Evolutionary conservation across 2,113 vertebrate genomes (phyloP), one percentile per base, ranked within the genome.

Genomic region (Sinocyclocheilus anshuiensis): DNA sequence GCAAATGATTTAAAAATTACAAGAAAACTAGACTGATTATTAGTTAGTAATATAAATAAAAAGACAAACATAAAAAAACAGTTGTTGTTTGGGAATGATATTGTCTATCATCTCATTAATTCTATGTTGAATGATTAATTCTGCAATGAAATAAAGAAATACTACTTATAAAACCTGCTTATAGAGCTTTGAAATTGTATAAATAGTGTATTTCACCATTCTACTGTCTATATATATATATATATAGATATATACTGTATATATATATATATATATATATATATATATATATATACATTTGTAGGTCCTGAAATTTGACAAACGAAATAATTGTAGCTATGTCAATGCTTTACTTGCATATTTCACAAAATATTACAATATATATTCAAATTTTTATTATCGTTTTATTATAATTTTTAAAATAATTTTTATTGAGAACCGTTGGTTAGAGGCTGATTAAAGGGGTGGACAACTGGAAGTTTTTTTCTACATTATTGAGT

Each of bases 31-130:
- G 4, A 7, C 12, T 80, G 11, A 24, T 57, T 11, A 42, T 63
- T 80, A 63, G 4, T 80, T 24, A 65, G 78, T 26, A 13, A 50
- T 42, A 50, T 48, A 77, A 77, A 29, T 77, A 16, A 77, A 50
- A 48, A 55, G 48, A 20, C 3, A 77, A 75, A 18, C 24, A 29
- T 4, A 0, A 45, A 33, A 20, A 81, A 45, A 16, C 2, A 79
- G 1, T 77, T 22, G 22, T 61, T 42, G n/a, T 80, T 63, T 57
- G 9, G 53, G 18, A 20, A 36, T 16, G 12, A 42, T 24, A 18
- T 39, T 61, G 20, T 61, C 33, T 16, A 11, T 6, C 29, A 2
- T 36, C 2, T 6, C 29, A 36, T 20, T 57, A 22, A 78, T 50
- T 76, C 11, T 8, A 4, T 42, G 36, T 74, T 57, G 55, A 55